Evolutionary conservation across 2,797 vertebrate species (phyloP), one percentile per base, ranked within the genome.

Genomic region (Huso huso): DNA sequence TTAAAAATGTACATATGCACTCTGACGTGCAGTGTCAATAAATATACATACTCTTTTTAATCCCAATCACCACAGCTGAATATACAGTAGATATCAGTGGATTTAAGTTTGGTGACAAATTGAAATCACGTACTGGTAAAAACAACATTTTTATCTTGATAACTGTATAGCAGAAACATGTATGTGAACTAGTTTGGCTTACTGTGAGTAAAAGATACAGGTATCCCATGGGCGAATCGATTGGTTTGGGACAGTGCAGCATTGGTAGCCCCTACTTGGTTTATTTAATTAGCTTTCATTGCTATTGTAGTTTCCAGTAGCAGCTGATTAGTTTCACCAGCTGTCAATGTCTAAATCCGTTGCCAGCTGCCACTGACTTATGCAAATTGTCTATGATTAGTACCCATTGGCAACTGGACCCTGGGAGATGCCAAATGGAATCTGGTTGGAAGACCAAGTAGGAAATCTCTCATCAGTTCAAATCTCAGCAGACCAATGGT

Each of bases 301-400:
- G 83, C 81, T 77, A 78, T 79, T 88, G 82, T 77, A 85, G 87
- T 89, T 85, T 84, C 83, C 86, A 86, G 84, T 87, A 87, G 87
- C 87, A 89, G 87, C 87, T 89, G 87, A 89, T 91, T 89, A 89
- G 86, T 84, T 84, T 84, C 82, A 84, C 88, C 89, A 90, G 89
- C 87, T 89, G 87, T 87, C 89, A 84, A 81, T 80, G 85, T 84
- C 87, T 87, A 89, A 89, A 88, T 86, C 86, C 69, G 79, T 72
- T 86, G 86, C 88, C 89, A 91, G 88, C 87, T 90, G 89, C 87
- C 86, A 86, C 57, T 76, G 79, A 67, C 84, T 68, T 82, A 84
- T 86, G 89, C 87, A 87, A 91, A 89, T 88, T 84, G 84, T 87
- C 87, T 84, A 88, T 88, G 88, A 90, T 89, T 88, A 90, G 87